Percentiles rank a stretch among this genome's conserved stretches.
Conservation (phyloP, 2,113 vertebrate species). For the Acrocephalus arundinaceus region DNA sequence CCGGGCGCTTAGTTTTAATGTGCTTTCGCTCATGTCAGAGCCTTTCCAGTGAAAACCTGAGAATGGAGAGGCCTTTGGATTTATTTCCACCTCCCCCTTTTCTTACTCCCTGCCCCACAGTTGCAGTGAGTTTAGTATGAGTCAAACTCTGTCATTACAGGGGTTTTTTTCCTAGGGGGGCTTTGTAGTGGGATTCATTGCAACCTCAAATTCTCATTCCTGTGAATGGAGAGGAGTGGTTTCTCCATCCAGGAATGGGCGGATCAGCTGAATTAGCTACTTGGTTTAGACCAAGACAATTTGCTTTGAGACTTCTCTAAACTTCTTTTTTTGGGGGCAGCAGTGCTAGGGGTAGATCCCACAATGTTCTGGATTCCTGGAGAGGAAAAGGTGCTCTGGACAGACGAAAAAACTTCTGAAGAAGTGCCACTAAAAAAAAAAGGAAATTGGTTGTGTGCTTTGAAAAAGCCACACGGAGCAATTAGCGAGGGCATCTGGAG, state of each 20-base stretch:
- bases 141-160: background rate
- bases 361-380: background rate
- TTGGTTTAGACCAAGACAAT: background rate
- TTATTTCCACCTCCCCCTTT: background rate
- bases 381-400: background rate
- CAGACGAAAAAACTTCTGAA: background rate
- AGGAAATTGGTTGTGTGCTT: background rate
- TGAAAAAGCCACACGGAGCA: fast-evolving
- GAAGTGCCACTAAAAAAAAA: background rate
- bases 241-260: background rate
- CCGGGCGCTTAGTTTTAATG: background rate
- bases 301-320: background rate
- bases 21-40: slow-evolving; percentile 5
- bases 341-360: background rate
- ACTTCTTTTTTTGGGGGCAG: background rate
- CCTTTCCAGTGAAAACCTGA: background rate
- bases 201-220: background rate
- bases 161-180: background rate
- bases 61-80: background rate
- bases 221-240: background rate
- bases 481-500: background rate
- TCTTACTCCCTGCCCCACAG: background rate
- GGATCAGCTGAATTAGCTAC: background rate
- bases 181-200: background rate
- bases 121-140: background rate